phyloP scores from a whole-genome alignment of 2,888 invertebrate genomes.

The Tipula vernalis region DNA sequence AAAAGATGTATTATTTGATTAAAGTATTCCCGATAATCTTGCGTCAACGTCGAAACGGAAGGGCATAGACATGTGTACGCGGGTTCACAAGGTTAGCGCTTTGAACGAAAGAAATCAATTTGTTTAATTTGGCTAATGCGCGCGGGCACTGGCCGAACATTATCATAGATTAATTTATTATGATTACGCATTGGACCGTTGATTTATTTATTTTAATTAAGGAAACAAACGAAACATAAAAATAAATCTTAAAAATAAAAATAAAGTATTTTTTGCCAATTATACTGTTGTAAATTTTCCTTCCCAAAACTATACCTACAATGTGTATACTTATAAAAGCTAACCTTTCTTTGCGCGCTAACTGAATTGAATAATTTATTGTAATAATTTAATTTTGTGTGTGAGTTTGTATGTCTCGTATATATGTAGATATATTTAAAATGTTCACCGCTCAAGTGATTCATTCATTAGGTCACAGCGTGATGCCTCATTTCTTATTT shows the following conservation, averaged over 20 bases:
- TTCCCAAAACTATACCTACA: not conserved
- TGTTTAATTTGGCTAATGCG: not conserved
- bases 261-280: not conserved
- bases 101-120: not conserved
- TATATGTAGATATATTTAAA: not conserved
- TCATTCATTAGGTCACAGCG: not conserved
- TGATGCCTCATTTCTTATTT: not conserved
- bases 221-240: not conserved
- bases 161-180: no score
- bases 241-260: not conserved
- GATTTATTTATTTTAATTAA: not conserved
- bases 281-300: not conserved
- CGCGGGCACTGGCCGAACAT: not conserved
- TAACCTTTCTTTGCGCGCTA: not conserved
- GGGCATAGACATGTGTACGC: not conserved
- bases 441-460: not conserved
- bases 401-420: not conserved
- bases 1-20: not conserved
- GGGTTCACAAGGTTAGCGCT: not conserved
- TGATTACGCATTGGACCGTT: not conserved
- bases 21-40: not conserved
- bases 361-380: not conserved
- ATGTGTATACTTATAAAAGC: not conserved
- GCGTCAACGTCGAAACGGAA: not conserved
- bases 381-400: not conserved